phyloP scores from a whole-genome alignment of 2,888 invertebrate genomes.

The Apodemia mormo region DNA sequence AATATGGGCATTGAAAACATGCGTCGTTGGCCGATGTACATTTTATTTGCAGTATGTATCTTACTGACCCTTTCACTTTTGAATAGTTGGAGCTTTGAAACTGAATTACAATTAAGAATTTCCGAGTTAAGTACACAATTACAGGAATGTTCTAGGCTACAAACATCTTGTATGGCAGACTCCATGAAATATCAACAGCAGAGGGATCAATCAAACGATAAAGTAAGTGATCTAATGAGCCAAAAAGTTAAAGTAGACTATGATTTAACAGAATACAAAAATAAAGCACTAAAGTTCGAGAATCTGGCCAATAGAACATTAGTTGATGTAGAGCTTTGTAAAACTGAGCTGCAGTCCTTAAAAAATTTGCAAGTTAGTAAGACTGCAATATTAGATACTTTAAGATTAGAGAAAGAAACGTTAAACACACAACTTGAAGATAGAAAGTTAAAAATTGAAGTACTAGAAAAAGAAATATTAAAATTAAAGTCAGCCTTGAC shows the following conservation, averaged over 20 bases:
- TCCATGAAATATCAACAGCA: slow-evolving; percentile 66
- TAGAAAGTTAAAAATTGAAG: slow-evolving; percentile 64
- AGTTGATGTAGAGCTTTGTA: slow-evolving; percentile 67
- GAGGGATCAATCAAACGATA: slow-evolving; percentile 60
- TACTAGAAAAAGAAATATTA: slow-evolving; percentile 65
- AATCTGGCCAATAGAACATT: slow-evolving; percentile 64
- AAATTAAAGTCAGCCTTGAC: slow-evolving; percentile 60
- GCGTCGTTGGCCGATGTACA: slow-evolving; percentile 78
- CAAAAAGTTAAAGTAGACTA: slow-evolving; percentile 56
- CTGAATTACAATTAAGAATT: slow-evolving; percentile 63
- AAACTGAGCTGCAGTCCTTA: slow-evolving; percentile 70
- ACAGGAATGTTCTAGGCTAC: slow-evolving; percentile 68
- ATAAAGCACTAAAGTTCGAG: slow-evolving; percentile 58
- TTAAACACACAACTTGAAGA: slow-evolving; percentile 63
- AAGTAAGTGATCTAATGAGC: slow-evolving; percentile 62
- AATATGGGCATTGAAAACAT: slow-evolving; percentile 76
- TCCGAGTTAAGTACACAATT: slow-evolving; percentile 62
- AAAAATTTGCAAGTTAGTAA: slow-evolving; percentile 75
- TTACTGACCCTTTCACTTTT: slow-evolving; percentile 72
- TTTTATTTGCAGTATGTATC: slow-evolving; percentile 68
- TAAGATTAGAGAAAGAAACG: slow-evolving; percentile 71
- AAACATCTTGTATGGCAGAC: slow-evolving; percentile 69
- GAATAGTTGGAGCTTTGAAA: slow-evolving; percentile 72
- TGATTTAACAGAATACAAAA: slow-evolving; percentile 55
- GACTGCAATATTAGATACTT: slow-evolving; percentile 66